A percentile compares a stretch with the other conserved stretches of the same genome.
Evolutionary conservation across 2,797 vertebrate species (phyloP).

Genomic region (Odontamblyopus rebecca): DNA sequence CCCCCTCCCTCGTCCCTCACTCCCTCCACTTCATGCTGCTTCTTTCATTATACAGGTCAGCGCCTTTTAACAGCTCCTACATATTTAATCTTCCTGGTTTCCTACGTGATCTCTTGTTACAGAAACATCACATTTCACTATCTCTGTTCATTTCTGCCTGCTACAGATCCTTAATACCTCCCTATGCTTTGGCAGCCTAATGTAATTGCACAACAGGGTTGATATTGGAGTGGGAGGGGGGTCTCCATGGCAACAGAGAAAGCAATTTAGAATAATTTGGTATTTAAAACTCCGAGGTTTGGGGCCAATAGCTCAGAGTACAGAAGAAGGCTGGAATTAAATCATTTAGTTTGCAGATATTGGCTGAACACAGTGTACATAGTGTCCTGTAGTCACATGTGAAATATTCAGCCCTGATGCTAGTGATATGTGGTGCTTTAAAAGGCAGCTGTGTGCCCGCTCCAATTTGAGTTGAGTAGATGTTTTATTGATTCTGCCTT

Average conservation of each 20-base stretch:
- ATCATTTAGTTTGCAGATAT: slow-evolving; percentile 65
- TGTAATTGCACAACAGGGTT: slow-evolving; percentile 73
- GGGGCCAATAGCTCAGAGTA: slow-evolving; percentile 42
- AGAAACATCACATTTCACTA: slow-evolving; percentile 70
- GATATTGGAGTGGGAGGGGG: slow-evolving; percentile 46
- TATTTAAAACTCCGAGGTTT: slow-evolving; percentile 74
- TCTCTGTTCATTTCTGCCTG: slow-evolving; percentile 60
- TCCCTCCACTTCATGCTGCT: slow-evolving; percentile 72
- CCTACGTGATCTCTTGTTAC: slow-evolving; percentile 71
- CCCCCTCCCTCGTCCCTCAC: slow-evolving; percentile 10
- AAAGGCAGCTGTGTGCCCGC: slow-evolving; percentile 57
- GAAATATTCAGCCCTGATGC: slow-evolving; percentile 56
- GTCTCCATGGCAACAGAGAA: slow-evolving; percentile 76
- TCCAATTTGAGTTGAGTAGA: slow-evolving; percentile 68
- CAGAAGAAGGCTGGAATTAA: slow-evolving; percentile 51
- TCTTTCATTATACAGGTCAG: slow-evolving; percentile 79
- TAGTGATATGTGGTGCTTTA: slow-evolving; percentile 56
- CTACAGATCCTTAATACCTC: slow-evolving; percentile 72
- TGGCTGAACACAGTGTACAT: slow-evolving; percentile 55
- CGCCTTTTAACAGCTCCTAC: slow-evolving; percentile 75
- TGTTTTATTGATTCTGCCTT: slow-evolving; percentile 74
- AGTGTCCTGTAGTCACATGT: slow-evolving; percentile 24
- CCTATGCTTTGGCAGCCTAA: slow-evolving; percentile 68
- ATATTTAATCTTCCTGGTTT: slow-evolving; percentile 75
- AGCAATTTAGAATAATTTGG: slow-evolving; percentile 75